Percentiles rank a stretch among this genome's conserved stretches.
phyloP scores from a whole-genome alignment of 2,113 vertebrate species.

The Progne subis region DNA sequence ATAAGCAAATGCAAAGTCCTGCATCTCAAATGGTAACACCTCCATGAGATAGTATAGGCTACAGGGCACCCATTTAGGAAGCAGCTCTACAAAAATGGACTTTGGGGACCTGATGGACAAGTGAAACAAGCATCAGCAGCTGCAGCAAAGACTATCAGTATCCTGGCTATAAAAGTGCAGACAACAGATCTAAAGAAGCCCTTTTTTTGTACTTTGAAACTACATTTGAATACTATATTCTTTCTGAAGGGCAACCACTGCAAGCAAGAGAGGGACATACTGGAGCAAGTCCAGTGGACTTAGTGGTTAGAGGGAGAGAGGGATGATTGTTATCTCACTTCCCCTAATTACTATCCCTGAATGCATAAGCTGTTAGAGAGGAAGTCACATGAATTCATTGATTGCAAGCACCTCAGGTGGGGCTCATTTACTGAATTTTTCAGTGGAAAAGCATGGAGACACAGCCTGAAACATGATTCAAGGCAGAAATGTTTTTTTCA shows the following conservation, averaged over 20 bases:
- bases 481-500: neutral
- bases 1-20: neutral
- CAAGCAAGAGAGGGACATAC: neutral
- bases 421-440: neutral
- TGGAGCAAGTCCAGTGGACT: neutral
- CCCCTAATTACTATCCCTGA: neutral
- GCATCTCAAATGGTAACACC: neutral
- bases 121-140: neutral
- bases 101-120: neutral
- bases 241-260: neutral
- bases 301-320: neutral
- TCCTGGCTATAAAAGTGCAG: neutral
- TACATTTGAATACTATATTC: neutral
- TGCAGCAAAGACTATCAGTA: neutral
- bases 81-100: neutral
- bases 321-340: neutral
- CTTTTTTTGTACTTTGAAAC: neutral
- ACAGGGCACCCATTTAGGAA: neutral
- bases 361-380: neutral
- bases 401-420: neutral
- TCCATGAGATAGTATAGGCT: neutral
- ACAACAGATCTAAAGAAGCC: neutral
- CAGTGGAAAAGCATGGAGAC: neutral
- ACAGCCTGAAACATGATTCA: neutral
- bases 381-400: neutral